Conservation (phyloP, 2,888 invertebrate species). For the Tuberolachnus salignus region DNA sequence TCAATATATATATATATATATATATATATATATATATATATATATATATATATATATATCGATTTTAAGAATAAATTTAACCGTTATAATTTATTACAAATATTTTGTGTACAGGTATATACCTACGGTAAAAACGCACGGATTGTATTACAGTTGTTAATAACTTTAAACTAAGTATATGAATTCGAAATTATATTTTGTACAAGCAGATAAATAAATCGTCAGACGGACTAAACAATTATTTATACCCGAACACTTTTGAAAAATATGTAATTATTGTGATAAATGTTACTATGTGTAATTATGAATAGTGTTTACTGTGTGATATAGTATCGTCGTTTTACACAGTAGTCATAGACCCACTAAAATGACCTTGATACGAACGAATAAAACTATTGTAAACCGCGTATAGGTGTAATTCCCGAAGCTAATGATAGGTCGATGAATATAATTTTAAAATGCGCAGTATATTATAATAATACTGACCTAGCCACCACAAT, state of each 20-base stretch:
- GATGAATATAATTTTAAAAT: not conserved
- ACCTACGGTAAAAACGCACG: not conserved
- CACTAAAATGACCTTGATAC: slow-evolving; percentile 16
- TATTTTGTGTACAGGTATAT: too few relatives aligned
- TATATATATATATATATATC: too few relatives aligned
- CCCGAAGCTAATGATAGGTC: not conserved
- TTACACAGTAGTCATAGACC: not conserved
- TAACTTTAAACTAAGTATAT: too few relatives aligned
- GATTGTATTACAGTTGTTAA: too few relatives aligned
- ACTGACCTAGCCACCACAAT: not conserved
- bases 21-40: too few relatives aligned
- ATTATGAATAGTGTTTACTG: not conserved
- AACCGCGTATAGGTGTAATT: slow-evolving; percentile 20
- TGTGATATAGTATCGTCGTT: not conserved
- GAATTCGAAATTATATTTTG: not conserved
- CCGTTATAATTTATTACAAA: too few relatives aligned
- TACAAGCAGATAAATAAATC: not conserved
- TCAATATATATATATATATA: too few relatives aligned
- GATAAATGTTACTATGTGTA: not conserved
- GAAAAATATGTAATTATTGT: not conserved
- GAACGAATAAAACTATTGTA: slow-evolving; percentile 15
- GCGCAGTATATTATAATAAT: not conserved
- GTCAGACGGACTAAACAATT: too few relatives aligned
- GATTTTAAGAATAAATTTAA: too few relatives aligned
- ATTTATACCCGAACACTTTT: not conserved